A percentile compares a stretch with the other conserved stretches of the same genome.
Evolutionary conservation across 37 sponge, comb jelly and placozoan genomes (phyloP).

Genomic region (Cladorhizidae sp.): DNA sequence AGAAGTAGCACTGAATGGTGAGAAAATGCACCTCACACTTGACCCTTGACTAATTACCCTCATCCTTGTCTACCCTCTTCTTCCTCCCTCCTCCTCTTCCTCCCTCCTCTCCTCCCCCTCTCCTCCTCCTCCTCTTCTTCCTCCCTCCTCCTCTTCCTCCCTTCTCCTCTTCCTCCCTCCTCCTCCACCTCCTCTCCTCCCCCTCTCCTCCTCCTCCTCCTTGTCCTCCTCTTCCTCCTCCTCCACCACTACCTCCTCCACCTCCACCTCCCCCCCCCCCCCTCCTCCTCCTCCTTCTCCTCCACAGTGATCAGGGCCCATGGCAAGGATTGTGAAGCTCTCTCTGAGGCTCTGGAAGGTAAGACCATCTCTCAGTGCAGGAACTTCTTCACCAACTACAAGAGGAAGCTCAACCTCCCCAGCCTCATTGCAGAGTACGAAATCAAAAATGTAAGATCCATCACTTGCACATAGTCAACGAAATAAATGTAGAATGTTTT

Average conservation of each 20-base stretch:
- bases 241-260: not conserved
- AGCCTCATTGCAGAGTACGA: slow-evolving; percentile 61
- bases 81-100: not conserved
- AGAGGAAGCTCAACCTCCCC: slow-evolving; percentile 62
- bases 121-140: not conserved
- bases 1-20: slow-evolving; percentile 48
- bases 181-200: slow-evolving; percentile 1
- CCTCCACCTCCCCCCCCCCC: not conserved
- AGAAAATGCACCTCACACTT: not conserved
- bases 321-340: slow-evolving; percentile 65
- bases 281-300: not conserved
- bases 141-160: too few species aligned
- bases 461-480: too few species aligned
- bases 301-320: slow-evolving; percentile 30
- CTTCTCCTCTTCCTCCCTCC: not conserved
- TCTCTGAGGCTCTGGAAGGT: slow-evolving; percentile 36
- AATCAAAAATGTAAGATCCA: slow-evolving; percentile 42
- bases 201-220: not conserved
- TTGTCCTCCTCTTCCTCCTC: not conserved
- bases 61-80: not conserved
- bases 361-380: slow-evolving; percentile 66
- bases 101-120: not conserved
- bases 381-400: slow-evolving; percentile 78
- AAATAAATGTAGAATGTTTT: too few species aligned
- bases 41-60: not conserved